A percentile compares a stretch with the other conserved stretches of the same genome.
Conservation (phyloP, 2,797 vertebrate species). For the Siniperca scherzeri region DNA sequence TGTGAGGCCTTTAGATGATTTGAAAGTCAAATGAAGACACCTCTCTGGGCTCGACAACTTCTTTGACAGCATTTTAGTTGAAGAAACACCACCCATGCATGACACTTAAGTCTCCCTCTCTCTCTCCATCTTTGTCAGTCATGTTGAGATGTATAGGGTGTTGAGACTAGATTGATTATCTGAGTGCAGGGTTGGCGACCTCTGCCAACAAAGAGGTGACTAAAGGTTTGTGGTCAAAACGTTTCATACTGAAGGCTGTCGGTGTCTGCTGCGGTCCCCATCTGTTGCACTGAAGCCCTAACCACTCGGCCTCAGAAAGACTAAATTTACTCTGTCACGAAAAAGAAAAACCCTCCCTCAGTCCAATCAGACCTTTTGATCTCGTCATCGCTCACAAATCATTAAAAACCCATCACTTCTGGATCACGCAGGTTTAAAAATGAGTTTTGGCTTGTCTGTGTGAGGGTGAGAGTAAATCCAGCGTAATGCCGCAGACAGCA, state of each 20-base stretch:
- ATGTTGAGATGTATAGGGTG: constrained; percentile 19
- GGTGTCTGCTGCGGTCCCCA: constrained; percentile 4
- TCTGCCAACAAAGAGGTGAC: constrained; percentile 57
- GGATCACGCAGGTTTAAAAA: constrained; percentile 54
- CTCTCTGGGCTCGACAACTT: constrained; percentile 37
- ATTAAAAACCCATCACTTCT: constrained; percentile 55
- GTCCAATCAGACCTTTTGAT: constrained; percentile 53
- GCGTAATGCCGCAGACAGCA: constrained; percentile 27
- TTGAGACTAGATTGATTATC: constrained; percentile 72
- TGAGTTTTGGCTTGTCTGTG: constrained; percentile 26
- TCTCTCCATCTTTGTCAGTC: constrained; percentile 46
- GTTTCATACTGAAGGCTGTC: constrained; percentile 25
- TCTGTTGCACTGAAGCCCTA: constrained; percentile 11
- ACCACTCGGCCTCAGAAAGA: constrained; percentile 1
- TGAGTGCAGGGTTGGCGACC: constrained; percentile 59
- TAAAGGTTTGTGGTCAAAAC: constrained; percentile 36
- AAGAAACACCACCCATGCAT: constrained; percentile 20
- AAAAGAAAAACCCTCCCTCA: constrained; percentile 14
- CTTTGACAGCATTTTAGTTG: constrained; percentile 46
- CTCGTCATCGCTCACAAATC: constrained; percentile 39
- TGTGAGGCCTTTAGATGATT: constrained; percentile 44
- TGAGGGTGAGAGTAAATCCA: constrained; percentile 51
- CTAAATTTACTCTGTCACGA: constrained; percentile 16
- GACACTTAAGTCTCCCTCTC: constrained; percentile 37
- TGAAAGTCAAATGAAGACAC: constrained; percentile 64